Evolutionary conservation across 2,797 vertebrate species (phyloP).

Genomic region (Emydoidea blandingii): DNA sequence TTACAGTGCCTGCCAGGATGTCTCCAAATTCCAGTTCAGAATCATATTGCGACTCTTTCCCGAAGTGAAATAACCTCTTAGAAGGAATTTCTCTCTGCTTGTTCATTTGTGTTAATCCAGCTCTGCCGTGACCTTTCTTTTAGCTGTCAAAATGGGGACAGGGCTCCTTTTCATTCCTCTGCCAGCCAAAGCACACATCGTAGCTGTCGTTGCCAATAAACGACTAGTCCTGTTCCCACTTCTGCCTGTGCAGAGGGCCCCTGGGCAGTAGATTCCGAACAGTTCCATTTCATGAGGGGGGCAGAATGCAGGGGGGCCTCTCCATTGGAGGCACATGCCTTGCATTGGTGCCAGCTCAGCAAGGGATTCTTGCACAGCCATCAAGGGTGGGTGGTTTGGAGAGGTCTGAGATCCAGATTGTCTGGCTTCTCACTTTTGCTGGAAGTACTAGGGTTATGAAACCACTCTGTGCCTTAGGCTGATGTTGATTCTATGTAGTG

Average conservation of each 20-base stretch:
- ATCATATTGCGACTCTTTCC: background rate
- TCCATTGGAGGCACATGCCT: background rate
- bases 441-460: background rate
- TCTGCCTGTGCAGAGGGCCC: background rate
- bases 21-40: background rate
- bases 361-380: background rate
- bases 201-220: background rate
- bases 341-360: background rate
- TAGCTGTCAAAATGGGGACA: background rate
- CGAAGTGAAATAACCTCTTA: conserved; percentile 4
- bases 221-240: background rate
- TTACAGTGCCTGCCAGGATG: background rate
- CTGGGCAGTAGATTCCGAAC: background rate
- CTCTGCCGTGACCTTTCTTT: background rate
- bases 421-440: background rate
- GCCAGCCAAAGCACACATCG: background rate
- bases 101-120: conserved; percentile 9
- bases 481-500: background rate
- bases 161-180: background rate
- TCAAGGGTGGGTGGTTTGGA: background rate
- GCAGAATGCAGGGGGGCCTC: background rate
- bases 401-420: background rate
- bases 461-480: background rate
- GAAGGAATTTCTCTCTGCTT: background rate
- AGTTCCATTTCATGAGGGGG: background rate